These are phyloP conservation scores for Chelonus insularis DNA, from an alignment of 1,140 invertebrate species.

Conservation along the genomic window DNA sequence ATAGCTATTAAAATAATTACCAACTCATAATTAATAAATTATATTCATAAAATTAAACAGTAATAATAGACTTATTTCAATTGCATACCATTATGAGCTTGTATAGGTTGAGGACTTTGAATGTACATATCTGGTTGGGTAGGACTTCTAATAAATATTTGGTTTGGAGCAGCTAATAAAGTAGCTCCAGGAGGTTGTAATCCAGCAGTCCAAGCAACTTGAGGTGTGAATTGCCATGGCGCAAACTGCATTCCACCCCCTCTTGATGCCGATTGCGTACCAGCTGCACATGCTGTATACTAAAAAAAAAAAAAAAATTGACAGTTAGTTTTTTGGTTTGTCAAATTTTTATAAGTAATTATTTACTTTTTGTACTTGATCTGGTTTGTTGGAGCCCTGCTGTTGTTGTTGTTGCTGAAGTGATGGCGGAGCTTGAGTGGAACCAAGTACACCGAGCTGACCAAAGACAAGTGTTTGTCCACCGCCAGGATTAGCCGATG, in stretches of 20 bases:
- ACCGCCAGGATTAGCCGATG: conserved; percentile 74
- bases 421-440: conserved; percentile 64
- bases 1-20: conserved; percentile 42
- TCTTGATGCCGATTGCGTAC: conserved; percentile 67
- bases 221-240: conserved; percentile 66
- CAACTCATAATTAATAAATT: conserved; percentile 2
- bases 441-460: conserved; percentile 73
- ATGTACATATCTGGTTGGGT: conserved; percentile 85
- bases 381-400: conserved; percentile 49
- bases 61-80: too few species aligned
- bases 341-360: conserved; percentile 7
- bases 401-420: conserved; percentile 56
- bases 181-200: conserved; percentile 69
- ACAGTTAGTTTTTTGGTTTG: neutral
- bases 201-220: conserved; percentile 72
- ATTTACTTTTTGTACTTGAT: conserved; percentile 56
- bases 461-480: conserved; percentile 80
- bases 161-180: conserved; percentile 69
- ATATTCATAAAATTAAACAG: too few species aligned
- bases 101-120: conserved; percentile 73
- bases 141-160: conserved; percentile 80
- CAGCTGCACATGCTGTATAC: conserved; percentile 33
- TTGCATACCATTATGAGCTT: conserved; percentile 65
- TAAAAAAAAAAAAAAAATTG: conserved; percentile 31
- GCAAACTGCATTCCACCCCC: conserved; percentile 63